phyloP scores from a whole-genome alignment of 2,113 vertebrate genomes.

The Odontesthes bonariensis region DNA sequence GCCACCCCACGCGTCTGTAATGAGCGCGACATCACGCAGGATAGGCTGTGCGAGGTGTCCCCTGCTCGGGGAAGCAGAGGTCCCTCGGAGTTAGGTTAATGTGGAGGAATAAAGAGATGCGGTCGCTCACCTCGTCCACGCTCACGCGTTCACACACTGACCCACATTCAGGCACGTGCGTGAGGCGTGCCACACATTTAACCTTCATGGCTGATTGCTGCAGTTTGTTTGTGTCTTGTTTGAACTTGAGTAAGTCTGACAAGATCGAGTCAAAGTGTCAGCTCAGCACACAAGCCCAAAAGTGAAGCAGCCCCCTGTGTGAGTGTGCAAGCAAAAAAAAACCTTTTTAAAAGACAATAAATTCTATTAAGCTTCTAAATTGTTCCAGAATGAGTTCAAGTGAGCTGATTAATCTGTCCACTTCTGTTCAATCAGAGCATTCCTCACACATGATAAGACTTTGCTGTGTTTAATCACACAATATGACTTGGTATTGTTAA shows the following conservation, averaged over 20 bases:
- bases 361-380: neutral
- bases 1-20: conserved; percentile 52
- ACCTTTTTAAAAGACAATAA: neutral
- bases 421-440: too few relatives aligned
- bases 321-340: neutral
- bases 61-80: neutral
- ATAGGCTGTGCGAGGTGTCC: conserved; percentile 23
- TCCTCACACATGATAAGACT: neutral
- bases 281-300: neutral
- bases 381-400: too few relatives aligned
- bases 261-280: conserved; percentile 1
- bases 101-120: neutral
- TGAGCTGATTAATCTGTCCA: too few relatives aligned
- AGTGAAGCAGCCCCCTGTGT: neutral
- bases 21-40: conserved; percentile 45
- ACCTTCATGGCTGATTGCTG: conserved; percentile 30
- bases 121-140: neutral
- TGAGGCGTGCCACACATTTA: conserved; percentile 3
- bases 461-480: neutral
- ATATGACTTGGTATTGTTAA: neutral
- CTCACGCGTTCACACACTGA: conserved; percentile 32
- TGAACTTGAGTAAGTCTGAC: conserved; percentile 39
- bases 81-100: neutral
- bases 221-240: conserved; percentile 19
- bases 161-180: conserved; percentile 28